Evolutionary conservation across 2,113 vertebrate genomes (phyloP).

Genomic region (Cottus gobio): DNA sequence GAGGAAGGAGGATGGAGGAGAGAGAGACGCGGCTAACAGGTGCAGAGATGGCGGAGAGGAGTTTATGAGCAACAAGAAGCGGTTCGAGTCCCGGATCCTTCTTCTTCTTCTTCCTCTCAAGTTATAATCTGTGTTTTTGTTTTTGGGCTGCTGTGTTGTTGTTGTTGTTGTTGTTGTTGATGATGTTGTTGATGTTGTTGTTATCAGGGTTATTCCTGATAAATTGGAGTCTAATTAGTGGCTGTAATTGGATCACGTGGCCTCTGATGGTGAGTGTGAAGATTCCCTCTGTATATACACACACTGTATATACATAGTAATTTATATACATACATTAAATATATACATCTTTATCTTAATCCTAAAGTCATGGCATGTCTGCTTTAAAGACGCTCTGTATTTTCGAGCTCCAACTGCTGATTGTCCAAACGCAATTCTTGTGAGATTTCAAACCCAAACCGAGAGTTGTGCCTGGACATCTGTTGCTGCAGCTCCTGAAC

Average conservation of each 20-base stretch:
- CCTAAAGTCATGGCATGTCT: background rate
- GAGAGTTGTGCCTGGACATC: slow-evolving; percentile 99
- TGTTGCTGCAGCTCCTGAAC: slow-evolving; percentile 90
- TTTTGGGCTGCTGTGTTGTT: too few relatives aligned
- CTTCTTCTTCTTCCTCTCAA: background rate
- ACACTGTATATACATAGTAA: too few relatives aligned
- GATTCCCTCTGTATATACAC: background rate
- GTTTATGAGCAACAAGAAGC: slow-evolving; percentile 40
- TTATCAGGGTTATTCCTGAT: slow-evolving; percentile 13
- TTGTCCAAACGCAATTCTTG: slow-evolving; percentile 89
- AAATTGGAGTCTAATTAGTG: slow-evolving; percentile 33
- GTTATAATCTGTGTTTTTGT: slow-evolving; percentile 6
- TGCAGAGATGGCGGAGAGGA: slow-evolving; percentile 81
- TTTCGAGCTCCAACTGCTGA: slow-evolving; percentile 88
- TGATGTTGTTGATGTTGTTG: background rate
- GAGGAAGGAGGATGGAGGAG: slow-evolving; percentile 33
- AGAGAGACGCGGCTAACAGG: slow-evolving; percentile 77
- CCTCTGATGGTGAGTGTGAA: slow-evolving; percentile 1
- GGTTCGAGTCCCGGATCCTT: slow-evolving; percentile 28
- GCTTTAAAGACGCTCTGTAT: background rate
- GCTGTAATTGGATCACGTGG: slow-evolving; percentile 51
- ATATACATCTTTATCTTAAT: background rate
- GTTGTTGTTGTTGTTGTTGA: background rate
- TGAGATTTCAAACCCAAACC: slow-evolving; percentile 85
- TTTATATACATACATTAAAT: too few relatives aligned